Conservation (phyloP, 2,797 vertebrate species). For the Amblyraja radiata region DNA sequence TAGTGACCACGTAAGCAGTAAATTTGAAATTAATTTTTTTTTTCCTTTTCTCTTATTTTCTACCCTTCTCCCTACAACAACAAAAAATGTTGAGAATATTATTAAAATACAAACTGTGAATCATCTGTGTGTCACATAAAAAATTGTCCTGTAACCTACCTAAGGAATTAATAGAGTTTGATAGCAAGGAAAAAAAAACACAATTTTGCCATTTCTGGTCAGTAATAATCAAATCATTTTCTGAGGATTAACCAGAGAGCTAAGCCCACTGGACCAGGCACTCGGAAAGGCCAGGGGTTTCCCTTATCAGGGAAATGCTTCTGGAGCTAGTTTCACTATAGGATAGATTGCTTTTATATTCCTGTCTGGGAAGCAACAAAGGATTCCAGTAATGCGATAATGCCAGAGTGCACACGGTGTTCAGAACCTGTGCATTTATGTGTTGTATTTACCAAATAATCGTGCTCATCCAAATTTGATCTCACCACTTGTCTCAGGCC, state of each 20-base stretch:
- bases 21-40: conserved; percentile 27
- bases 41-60: neutral
- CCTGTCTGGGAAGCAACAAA: conserved; percentile 83
- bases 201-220: conserved; percentile 95
- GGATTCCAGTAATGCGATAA: conserved; percentile 96
- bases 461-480: conserved; percentile 84
- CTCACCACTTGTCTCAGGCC: conserved; percentile 76
- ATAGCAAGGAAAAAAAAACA: conserved; percentile 67
- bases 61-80: neutral
- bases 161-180: conserved; percentile 78
- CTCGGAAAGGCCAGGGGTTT: conserved; percentile 80
- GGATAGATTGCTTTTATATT: conserved; percentile 94
- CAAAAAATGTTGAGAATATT: conserved; percentile 52
- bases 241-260: conserved; percentile 97
- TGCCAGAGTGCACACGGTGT: conserved; percentile 84
- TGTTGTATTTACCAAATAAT: conserved; percentile 86
- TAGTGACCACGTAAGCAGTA: neutral
- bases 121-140: conserved; percentile 71
- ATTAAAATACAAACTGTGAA: conserved; percentile 70
- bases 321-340: conserved; percentile 90
- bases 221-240: conserved; percentile 99
- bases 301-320: conserved; percentile 95
- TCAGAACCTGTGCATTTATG: conserved; percentile 82
- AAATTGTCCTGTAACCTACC: conserved; percentile 75
- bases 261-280: conserved; percentile 99